A percentile compares a stretch with the other conserved stretches of the same genome.
These are phyloP conservation scores for Hypotaenidia philippensis DNA, from an alignment of 2,797 vertebrate genomes.

Conservation along the genomic window DNA sequence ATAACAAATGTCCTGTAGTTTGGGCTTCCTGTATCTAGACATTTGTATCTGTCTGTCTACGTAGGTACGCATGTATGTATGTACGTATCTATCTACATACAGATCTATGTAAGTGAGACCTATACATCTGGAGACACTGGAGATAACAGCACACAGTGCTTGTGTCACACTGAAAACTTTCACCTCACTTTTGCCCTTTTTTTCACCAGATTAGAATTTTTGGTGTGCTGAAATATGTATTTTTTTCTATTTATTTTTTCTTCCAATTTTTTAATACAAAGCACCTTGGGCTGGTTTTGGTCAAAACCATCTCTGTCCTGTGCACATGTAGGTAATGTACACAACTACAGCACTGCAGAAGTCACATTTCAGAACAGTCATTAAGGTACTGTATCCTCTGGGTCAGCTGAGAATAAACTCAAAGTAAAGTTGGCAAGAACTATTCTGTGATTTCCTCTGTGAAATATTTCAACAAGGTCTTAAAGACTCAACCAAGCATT, in stretches of 20 bases:
- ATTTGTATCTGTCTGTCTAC: not conserved
- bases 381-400: not conserved
- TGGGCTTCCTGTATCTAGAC: not conserved
- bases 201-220: not conserved
- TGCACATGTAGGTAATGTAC: accelerated
- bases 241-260: not conserved
- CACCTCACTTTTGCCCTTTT: not conserved
- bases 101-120: not conserved
- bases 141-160: not conserved
- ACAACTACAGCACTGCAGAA: not conserved
- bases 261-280: not conserved
- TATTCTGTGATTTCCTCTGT: constrained; percentile 22
- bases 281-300: not conserved
- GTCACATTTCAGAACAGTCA: not conserved
- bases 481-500: constrained; percentile 43
- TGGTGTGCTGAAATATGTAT: not conserved
- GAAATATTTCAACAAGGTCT: constrained; percentile 31
- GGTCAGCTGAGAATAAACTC: constrained; percentile 22
- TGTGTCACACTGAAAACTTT: not conserved
- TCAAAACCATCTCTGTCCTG: not conserved
- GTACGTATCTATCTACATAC: not conserved
- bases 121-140: not conserved
- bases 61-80: too few relatives aligned
- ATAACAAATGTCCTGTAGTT: not conserved
- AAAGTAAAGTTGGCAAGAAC: constrained; percentile 26